Conservation (phyloP, 2,113 vertebrate species). For the Aspiorhynchus laticeps region DNA sequence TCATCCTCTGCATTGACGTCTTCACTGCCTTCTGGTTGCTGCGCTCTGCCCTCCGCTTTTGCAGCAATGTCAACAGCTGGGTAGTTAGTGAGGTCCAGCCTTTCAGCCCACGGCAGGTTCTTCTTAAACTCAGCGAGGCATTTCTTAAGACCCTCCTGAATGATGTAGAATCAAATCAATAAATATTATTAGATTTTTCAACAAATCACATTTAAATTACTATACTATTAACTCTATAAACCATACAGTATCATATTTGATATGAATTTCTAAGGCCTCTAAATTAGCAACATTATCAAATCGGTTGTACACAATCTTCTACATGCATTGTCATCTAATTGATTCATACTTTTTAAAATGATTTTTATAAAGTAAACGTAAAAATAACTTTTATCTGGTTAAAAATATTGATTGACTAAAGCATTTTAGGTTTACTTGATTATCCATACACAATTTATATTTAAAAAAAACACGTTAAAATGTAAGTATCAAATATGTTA, state of each 20-base stretch:
- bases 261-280: background rate
- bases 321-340: too few species aligned
- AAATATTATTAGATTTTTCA: background rate
- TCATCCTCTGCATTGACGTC: constrained; percentile 85
- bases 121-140: constrained; percentile 83
- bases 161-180: constrained; percentile 13
- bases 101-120: constrained; percentile 89
- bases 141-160: constrained; percentile 84
- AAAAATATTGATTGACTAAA: background rate
- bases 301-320: too few species aligned
- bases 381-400: background rate
- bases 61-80: constrained; percentile 68
- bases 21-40: constrained; percentile 25
- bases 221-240: too few species aligned
- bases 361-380: too few species aligned
- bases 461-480: background rate
- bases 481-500: background rate
- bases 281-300: background rate
- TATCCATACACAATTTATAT: background rate
- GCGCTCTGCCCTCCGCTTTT: constrained; percentile 59
- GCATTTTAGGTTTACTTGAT: background rate
- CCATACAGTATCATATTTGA: background rate
- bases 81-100: constrained; percentile 84
- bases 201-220: background rate
- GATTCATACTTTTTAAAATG: too few species aligned